A percentile compares a stretch with the other conserved stretches of the same genome.
Conservation (phyloP, 2,797 vertebrate species). For the Alauda arvensis region DNA sequence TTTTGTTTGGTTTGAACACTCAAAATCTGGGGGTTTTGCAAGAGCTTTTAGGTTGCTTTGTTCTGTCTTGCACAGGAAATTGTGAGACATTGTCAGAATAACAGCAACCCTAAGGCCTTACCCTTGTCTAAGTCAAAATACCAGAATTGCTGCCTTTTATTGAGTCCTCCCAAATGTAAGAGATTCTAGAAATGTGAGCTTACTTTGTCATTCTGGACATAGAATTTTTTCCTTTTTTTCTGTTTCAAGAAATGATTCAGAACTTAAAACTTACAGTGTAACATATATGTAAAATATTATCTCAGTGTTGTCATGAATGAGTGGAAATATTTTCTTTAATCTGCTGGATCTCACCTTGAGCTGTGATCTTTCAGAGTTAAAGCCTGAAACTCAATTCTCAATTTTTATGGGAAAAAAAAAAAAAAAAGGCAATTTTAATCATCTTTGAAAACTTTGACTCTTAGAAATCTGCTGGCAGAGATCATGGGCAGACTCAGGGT, state of each 20-base stretch:
- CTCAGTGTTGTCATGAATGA: not conserved
- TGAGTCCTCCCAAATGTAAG: not conserved
- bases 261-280: not conserved
- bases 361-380: not conserved
- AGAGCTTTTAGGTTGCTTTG: not conserved
- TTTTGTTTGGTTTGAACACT: not conserved
- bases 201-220: not conserved
- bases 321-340: not conserved
- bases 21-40: not conserved
- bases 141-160: not conserved
- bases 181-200: not conserved
- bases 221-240: not conserved
- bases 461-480: not conserved
- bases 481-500: not conserved
- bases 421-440: not conserved
- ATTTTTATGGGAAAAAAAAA: not conserved
- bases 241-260: not conserved
- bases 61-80: conserved; percentile 11
- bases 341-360: not conserved
- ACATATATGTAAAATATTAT: not conserved
- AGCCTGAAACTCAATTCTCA: not conserved
- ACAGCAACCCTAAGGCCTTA: not conserved
- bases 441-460: not conserved
- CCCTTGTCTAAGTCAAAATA: not conserved
- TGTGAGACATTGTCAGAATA: not conserved